Evolutionary conservation across 2,888 invertebrate genomes (phyloP), one percentile per base, ranked within the genome.

Genomic region (Altica lythri): DNA sequence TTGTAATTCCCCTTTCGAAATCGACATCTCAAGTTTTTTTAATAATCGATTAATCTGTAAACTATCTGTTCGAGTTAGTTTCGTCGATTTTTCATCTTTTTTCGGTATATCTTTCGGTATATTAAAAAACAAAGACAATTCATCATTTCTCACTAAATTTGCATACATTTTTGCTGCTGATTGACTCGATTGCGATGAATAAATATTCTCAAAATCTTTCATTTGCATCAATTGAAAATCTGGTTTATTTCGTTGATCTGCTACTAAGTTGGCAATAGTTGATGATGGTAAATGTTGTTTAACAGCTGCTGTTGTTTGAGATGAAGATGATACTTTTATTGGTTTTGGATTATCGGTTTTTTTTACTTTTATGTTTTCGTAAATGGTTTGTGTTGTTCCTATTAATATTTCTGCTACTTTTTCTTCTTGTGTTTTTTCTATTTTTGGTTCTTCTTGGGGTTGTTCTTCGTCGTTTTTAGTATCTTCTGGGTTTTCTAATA

Each of bases 1-100:
- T 43, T 81, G 81, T 75, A 89, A 84, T 67, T 90, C 85, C 4
- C 91, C 91, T 69, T 83, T 84, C 2, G 87, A 84, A 65, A 92
- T 92, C 1, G 91, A 88, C 49, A 82, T 81, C 75, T 92, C 91
- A 47, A 92, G 77, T 72, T 87, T 82, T 71, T 83, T 82, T 63
- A 91, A 78, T 60, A 89, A 74, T 50, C 70, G 60, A 72, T 83
- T 84, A 44, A 85, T 81, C 52, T 83, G 83, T 59, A 84, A 70
- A 1, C 83, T 84, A 67, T 83, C 82, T 65, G 80, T 80, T 59
- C 78, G 78, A 30, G 52, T 66, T 17, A 58, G 55, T 34, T 53
- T 57, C 42, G 62, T 35, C 57, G 61, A 57, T 18, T 48, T 57
- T 10, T 68, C 49, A 45, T 63, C 68, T 54, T 67, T 68, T 25